Base-by-base conservation (phyloP, 2,113 vertebrate species). In the Callorhinus ursinus region DNA sequence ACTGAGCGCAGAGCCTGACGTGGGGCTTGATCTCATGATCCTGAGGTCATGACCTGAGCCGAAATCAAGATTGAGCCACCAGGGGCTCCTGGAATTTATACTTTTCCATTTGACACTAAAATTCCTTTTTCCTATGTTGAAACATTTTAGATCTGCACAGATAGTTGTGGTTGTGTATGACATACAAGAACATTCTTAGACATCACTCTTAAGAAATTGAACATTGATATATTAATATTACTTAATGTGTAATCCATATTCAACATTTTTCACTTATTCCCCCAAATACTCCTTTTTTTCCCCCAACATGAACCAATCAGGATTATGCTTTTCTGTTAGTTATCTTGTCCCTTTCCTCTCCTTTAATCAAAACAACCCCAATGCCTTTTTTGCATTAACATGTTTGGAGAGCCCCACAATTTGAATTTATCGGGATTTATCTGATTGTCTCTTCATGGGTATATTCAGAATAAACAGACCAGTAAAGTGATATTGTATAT, bases 381-480 rank as follows among this genome's bases (percentile, higher is more conserved):
- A 0, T 61, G 18, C 7, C n/a, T 77, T 94, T 87, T 46, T 81
- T 51, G 31, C 19, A 55, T 88, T 87, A 87, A 81, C 28, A 69
- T 55, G 7, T 88, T 95, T 87, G 26, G 59, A 90, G 36, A 91
- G 10, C 21, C 31, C 26, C 5, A 39, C 31, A 33, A 63, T 91
- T 55, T 80, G 82, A 46, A 90, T 95, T 96, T 80, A 21, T 91
- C 59, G 88, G 53, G 28, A 92, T 89, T 84, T 94, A 87, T 69
- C 31, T 87, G 74, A n/a, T 69, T 88, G 72, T 95, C 81, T 93
- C 59, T 86, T 81, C 42, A 46, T 93, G 59, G 53, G 61, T 86
- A 49, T 42, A 61, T 93, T 76, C 49, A 93, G 28, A 57, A 18
- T 76, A 36, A 76, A 85, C 53, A 96, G 36, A 61, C 51, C 18